Percentiles rank a stretch among this genome's conserved stretches.
These are phyloP conservation scores for Pegoplata infirma DNA, from an alignment of 2,888 invertebrate species.

Conservation along the genomic window DNA sequence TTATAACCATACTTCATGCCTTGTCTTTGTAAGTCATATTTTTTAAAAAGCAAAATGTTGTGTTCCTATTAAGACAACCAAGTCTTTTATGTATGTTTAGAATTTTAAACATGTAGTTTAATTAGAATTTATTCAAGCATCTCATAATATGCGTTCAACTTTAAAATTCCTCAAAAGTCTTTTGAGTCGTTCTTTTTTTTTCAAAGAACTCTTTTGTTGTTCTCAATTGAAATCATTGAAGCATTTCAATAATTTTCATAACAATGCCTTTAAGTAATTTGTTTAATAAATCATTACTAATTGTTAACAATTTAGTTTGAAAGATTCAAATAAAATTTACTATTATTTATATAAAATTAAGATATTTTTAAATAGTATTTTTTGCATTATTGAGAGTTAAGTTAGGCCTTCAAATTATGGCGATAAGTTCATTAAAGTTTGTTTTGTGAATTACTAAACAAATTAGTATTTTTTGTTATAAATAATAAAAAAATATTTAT, in stretches of 20 bases:
- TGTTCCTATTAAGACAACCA: not conserved
- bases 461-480: not conserved
- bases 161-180: not conserved
- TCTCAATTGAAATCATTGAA: conserved; percentile 12
- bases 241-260: too few species aligned
- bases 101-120: not conserved
- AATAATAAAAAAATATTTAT: not conserved
- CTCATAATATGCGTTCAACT: conserved; percentile 2
- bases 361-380: not conserved
- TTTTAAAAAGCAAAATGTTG: not conserved
- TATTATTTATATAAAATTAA: too few species aligned
- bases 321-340: not conserved
- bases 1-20: not conserved
- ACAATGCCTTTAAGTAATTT: conserved; percentile 6
- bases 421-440: not conserved
- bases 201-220: not conserved
- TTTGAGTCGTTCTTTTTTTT: not conserved
- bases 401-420: not conserved
- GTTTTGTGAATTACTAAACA: not conserved
- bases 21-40: not conserved
- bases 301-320: conserved; percentile 16
- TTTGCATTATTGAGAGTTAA: not conserved
- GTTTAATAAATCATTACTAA: conserved; percentile 33
- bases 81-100: not conserved
- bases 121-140: conserved; percentile 20